Percentiles rank a stretch among this genome's conserved stretches.
These are phyloP conservation scores for Xestia ashworthii DNA, from an alignment of 2,888 invertebrate species.

Conservation along the genomic window DNA sequence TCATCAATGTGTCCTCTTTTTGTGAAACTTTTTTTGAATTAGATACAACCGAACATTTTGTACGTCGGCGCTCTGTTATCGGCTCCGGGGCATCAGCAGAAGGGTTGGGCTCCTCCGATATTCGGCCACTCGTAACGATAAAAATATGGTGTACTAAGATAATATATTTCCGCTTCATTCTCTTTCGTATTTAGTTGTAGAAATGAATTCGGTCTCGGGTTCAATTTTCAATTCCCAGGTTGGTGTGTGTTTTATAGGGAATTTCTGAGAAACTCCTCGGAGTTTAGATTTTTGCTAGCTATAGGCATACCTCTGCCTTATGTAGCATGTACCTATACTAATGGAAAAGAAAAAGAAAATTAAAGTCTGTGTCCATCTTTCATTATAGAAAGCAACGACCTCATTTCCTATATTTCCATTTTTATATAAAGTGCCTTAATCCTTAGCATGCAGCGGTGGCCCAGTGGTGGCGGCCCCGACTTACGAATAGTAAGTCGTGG, in stretches of 20 bases:
- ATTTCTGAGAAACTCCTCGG: background rate
- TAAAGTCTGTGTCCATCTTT: background rate
- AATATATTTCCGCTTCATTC: constrained; percentile 66
- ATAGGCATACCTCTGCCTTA: too few relatives aligned
- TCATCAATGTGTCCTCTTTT: constrained; percentile 75
- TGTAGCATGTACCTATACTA: too few relatives aligned
- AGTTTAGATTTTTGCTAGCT: background rate
- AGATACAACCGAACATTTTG: constrained; percentile 88
- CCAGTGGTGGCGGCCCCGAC: too few relatives aligned
- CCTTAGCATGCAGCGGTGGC: too few relatives aligned
- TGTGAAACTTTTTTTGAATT: constrained; percentile 74
- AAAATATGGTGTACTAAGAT: constrained; percentile 64
- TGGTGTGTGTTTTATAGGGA: background rate
- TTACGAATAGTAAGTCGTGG: too few relatives aligned
- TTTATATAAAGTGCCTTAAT: background rate
- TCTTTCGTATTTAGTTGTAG: constrained; percentile 44
- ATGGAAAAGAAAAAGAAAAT: constrained; percentile 1
- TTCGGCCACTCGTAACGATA: constrained; percentile 84
- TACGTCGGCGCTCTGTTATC: constrained; percentile 84
- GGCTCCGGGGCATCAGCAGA: constrained; percentile 59
- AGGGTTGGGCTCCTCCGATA: constrained; percentile 80
- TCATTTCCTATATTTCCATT: background rate
- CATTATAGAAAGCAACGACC: background rate
- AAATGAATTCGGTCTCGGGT: background rate
- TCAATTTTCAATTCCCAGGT: background rate